Evolutionary conservation across 1,140 invertebrate species (phyloP).

Genomic region (Drosophila sechellia): DNA sequence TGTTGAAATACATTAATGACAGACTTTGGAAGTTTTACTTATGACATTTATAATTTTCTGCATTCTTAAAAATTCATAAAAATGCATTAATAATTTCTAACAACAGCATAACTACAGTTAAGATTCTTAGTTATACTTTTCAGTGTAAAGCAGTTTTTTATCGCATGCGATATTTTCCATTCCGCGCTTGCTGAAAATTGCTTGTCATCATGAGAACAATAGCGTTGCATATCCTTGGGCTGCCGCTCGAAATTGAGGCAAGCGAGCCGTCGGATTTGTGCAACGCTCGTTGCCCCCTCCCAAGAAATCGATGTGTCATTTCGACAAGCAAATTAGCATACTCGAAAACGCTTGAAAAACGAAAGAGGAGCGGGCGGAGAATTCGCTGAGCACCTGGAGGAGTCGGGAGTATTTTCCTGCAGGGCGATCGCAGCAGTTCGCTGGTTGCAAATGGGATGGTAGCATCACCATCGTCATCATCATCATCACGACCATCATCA

Average conservation of each 20-base stretch:
- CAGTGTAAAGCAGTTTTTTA: slow-evolving; percentile 15
- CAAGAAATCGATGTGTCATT: slow-evolving; percentile 68
- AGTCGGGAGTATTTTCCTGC: slow-evolving; percentile 62
- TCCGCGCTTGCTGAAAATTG: slow-evolving; percentile 12
- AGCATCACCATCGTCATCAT: neutral
- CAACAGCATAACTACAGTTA: too few relatives aligned
- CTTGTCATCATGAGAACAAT: slow-evolving; percentile 5
- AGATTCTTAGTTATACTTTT: neutral
- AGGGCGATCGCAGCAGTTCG: slow-evolving; percentile 42
- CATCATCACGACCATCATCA: slow-evolving; percentile 5
- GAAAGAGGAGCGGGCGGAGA: slow-evolving; percentile 1
- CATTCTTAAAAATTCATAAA: too few relatives aligned
- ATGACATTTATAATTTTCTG: too few relatives aligned
- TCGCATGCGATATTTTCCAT: neutral
- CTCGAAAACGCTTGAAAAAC: slow-evolving; percentile 16
- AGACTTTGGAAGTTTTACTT: neutral
- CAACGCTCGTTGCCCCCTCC: neutral
- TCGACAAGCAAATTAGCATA: slow-evolving; percentile 76
- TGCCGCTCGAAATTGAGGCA: neutral
- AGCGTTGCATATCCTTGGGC: slow-evolving; percentile 41
- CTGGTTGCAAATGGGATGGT: slow-evolving; percentile 1
- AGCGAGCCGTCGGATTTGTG: neutral
- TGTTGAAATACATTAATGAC: neutral
- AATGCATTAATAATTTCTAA: too few relatives aligned
- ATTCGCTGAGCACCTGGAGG: neutral